Evolutionary conservation across 2,113 vertebrate species (phyloP).

Genomic region (Ailuropoda melanoleuca): DNA sequence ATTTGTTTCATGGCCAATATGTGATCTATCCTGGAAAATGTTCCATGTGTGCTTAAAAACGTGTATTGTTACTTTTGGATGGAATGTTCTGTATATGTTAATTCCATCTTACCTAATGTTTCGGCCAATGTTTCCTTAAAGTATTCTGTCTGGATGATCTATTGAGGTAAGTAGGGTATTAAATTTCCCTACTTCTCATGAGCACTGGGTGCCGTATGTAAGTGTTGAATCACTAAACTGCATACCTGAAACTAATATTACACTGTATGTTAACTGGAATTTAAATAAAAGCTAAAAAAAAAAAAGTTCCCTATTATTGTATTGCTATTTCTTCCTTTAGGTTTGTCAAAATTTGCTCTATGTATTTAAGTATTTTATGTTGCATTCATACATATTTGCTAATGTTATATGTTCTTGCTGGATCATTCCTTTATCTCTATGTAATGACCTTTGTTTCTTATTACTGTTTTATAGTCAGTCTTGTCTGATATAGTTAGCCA

Average conservation of each 20-base stretch:
- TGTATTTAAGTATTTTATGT: neutral
- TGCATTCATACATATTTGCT: neutral
- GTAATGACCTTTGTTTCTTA: neutral
- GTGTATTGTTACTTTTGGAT: neutral
- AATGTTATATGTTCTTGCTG: neutral
- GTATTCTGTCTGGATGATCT: neutral
- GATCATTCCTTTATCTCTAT: neutral
- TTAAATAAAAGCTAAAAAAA: neutral
- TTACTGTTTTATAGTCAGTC: neutral
- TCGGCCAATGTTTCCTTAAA: neutral
- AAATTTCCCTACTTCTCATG: neutral
- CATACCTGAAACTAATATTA: neutral
- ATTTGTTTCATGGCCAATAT: neutral
- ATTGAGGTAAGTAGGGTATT: neutral
- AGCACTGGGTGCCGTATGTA: neutral
- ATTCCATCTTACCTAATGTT: neutral
- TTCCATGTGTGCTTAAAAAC: neutral
- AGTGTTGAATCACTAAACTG: neutral
- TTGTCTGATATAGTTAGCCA: neutral
- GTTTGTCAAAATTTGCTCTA: neutral
- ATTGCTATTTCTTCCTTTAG: neutral
- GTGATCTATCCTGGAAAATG: neutral
- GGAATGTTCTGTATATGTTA: neutral
- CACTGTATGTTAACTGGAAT: neutral
- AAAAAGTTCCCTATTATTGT: neutral